Evolutionary conservation across 2,113 vertebrate species (phyloP).

Genomic region (Leptodactylus fuscus): DNA sequence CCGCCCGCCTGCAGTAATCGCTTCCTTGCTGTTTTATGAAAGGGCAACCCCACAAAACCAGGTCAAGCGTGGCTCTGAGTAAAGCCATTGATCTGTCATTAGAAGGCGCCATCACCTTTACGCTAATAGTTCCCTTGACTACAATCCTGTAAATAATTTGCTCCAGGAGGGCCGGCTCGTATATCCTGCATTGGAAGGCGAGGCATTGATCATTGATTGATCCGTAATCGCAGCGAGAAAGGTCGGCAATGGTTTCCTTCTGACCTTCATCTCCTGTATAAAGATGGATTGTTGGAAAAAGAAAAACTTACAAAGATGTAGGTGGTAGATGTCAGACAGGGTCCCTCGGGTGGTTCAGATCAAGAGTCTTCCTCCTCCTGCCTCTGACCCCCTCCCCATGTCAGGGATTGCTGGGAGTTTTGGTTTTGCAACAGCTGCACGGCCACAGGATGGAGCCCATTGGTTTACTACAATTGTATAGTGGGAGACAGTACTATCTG

Average conservation of each 20-base stretch:
- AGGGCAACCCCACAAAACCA: slow-evolving; percentile 4
- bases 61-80: background rate
- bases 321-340: background rate
- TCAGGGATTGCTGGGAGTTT: no score
- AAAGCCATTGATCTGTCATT: slow-evolving; percentile 34
- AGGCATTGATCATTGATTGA: slow-evolving; percentile 18
- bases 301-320: background rate
- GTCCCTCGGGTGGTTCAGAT: background rate
- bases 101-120: slow-evolving; percentile 17
- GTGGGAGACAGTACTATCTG: background rate
- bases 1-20: background rate
- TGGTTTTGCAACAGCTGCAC: no score
- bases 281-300: background rate
- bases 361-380: no score
- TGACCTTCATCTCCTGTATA: background rate
- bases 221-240: background rate
- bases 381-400: no score
- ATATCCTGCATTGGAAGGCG: background rate
- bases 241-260: background rate
- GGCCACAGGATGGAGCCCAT: no score
- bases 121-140: slow-evolving; percentile 1
- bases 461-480: no score
- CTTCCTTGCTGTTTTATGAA: background rate
- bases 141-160: background rate
- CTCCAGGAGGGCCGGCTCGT: background rate